Evolutionary conservation across 1,140 invertebrate species (phyloP).

Genomic region (Sycophaga agraensis): DNA sequence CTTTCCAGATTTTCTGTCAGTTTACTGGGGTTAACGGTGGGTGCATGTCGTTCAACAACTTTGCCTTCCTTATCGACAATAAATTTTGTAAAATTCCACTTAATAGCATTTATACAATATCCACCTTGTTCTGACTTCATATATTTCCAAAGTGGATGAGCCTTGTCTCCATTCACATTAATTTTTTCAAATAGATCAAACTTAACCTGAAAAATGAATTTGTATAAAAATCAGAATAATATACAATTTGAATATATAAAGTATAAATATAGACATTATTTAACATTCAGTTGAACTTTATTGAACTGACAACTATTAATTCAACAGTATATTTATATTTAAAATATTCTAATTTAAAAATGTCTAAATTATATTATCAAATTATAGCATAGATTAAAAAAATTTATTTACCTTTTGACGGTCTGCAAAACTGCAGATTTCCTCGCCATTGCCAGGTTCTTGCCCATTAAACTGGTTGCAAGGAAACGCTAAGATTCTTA

Average conservation of each 20-base stretch:
- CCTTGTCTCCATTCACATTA: conserved; percentile 85
- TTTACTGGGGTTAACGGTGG: conserved; percentile 75
- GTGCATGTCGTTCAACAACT: conserved; percentile 83
- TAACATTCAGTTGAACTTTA: too few relatives aligned
- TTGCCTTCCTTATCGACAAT: conserved; percentile 86
- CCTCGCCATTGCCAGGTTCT: conserved; percentile 71
- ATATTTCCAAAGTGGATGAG: conserved; percentile 85
- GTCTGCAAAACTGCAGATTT: conserved; percentile 76
- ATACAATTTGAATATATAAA: too few relatives aligned
- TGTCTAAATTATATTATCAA: too few relatives aligned
- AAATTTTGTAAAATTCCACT: conserved; percentile 99
- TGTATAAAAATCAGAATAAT: too few relatives aligned
- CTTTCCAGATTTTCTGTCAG: conserved; percentile 68
- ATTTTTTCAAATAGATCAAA: conserved; percentile 70
- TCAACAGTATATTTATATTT: too few relatives aligned
- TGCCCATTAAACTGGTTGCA: conserved; percentile 91
- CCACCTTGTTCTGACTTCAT: conserved; percentile 85
- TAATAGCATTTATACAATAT: conserved; percentile 77
- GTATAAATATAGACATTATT: too few relatives aligned
- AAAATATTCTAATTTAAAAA: too few relatives aligned
- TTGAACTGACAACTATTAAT: too few relatives aligned
- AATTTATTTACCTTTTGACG: conserved; percentile 69
- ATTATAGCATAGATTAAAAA: too few relatives aligned
- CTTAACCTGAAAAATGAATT: too few relatives aligned
- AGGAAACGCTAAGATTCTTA: conserved; percentile 88